phyloP scores from a whole-genome alignment of 2,113 vertebrate species.

The Pleuronectes platessa region DNA sequence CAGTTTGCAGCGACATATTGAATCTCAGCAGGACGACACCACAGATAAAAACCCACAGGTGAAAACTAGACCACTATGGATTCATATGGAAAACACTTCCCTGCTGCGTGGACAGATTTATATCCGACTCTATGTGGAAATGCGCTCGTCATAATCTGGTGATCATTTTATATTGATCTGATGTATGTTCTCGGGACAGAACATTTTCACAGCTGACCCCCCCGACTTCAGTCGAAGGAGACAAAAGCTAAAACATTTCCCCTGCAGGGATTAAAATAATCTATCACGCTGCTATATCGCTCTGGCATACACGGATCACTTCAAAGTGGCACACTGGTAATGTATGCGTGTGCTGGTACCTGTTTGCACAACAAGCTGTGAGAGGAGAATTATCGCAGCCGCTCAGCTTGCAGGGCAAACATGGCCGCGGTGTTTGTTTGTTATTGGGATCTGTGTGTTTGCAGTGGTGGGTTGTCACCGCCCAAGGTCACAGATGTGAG shows the following conservation, averaged over 20 bases:
- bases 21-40: background rate
- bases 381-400: constrained; percentile 61
- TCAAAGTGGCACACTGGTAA: constrained; percentile 7
- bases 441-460: constrained; percentile 60
- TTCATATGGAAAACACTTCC: background rate
- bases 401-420: constrained; percentile 69
- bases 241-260: constrained; percentile 21
- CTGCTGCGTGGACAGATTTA: background rate
- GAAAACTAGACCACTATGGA: background rate
- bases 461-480: constrained; percentile 54
- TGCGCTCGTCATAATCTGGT: too few species aligned
- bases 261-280: background rate
- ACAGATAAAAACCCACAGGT: background rate
- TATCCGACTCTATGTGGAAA: too few species aligned
- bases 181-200: background rate
- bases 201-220: background rate
- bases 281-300: constrained; percentile 22
- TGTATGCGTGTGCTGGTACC: constrained; percentile 45
- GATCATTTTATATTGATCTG: too few species aligned
- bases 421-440: constrained; percentile 66
- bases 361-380: constrained; percentile 53
- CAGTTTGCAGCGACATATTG: background rate
- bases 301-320: constrained; percentile 1
- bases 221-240: background rate
- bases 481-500: constrained; percentile 36